These are phyloP conservation scores for Zophobas morio DNA, from an alignment of 1,140 invertebrate genomes.

Conservation along the genomic window DNA sequence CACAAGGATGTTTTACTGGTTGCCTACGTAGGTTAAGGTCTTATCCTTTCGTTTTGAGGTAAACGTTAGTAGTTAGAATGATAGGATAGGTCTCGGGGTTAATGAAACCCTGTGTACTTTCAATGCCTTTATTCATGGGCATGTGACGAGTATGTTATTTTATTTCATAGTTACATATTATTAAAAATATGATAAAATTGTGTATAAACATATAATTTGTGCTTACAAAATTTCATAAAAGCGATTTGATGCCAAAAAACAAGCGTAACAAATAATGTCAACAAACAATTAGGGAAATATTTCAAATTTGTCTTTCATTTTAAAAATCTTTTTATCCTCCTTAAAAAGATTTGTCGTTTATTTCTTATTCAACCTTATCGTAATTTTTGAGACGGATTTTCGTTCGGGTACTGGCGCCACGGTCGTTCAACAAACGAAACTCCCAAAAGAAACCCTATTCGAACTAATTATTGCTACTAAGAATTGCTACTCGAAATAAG, in stretches of 20 bases:
- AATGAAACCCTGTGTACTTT: slow-evolving; percentile 4
- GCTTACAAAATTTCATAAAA: slow-evolving; percentile 65
- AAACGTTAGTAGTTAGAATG: too few species aligned
- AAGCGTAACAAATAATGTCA: slow-evolving; percentile 54
- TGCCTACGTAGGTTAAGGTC: too few species aligned
- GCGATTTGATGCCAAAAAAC: slow-evolving; percentile 59
- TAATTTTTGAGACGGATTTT: slow-evolving; percentile 55
- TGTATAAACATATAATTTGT: slow-evolving; percentile 67
- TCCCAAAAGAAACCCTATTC: not conserved
- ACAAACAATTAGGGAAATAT: slow-evolving; percentile 52
- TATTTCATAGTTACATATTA: slow-evolving; percentile 55
- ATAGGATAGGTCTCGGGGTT: not conserved
- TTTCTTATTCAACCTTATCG: slow-evolving; percentile 32
- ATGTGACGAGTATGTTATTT: slow-evolving; percentile 37
- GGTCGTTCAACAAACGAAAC: slow-evolving; percentile 33
- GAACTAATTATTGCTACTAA: slow-evolving; percentile 37
- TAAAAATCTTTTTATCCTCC: slow-evolving; percentile 40
- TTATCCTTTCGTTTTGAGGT: too few species aligned
- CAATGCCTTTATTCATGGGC: slow-evolving; percentile 37
- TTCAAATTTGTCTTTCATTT: slow-evolving; percentile 40
- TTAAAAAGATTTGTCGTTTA: slow-evolving; percentile 36
- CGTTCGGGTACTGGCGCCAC: slow-evolving; percentile 13
- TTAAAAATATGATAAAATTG: slow-evolving; percentile 67
- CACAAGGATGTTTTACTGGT: too few species aligned
- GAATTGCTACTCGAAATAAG: slow-evolving; percentile 31